Evolutionary conservation across 1,140 invertebrate genomes (phyloP).

Genomic region (Drosophila melanica): DNA sequence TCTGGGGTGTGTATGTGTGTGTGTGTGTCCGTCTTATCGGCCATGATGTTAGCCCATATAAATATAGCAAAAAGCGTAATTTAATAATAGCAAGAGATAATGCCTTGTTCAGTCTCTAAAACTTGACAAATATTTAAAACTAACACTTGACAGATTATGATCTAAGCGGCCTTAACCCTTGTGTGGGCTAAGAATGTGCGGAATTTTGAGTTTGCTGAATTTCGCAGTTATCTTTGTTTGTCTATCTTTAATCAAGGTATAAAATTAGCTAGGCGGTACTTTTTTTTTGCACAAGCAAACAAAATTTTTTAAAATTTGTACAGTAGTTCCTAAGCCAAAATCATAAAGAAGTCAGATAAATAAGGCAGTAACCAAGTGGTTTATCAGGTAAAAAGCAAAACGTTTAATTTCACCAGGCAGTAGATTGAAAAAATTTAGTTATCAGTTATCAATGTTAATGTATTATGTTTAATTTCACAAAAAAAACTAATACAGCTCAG

Average conservation of each 20-base stretch:
- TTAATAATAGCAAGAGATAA: slow-evolving; percentile 66
- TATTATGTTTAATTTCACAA: slow-evolving; percentile 16
- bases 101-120: not conserved
- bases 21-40: slow-evolving; percentile 32
- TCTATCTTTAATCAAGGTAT: not conserved
- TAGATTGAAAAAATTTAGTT: not conserved
- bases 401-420: not conserved
- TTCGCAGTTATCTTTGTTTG: not conserved
- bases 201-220: not conserved
- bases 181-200: not conserved
- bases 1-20: slow-evolving; percentile 10
- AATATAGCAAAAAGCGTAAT: slow-evolving; percentile 71
- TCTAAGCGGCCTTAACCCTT: not conserved
- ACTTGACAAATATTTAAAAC: slow-evolving; percentile 56
- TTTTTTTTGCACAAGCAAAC: not conserved
- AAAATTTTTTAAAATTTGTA: not conserved
- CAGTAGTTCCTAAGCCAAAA: no score
- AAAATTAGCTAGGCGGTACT: not conserved
- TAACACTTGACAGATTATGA: slow-evolving; percentile 34
- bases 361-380: not conserved
- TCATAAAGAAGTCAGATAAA: not conserved
- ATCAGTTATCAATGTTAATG: not conserved
- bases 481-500: slow-evolving; percentile 8
- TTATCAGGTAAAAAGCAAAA: not conserved
- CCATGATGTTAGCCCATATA: slow-evolving; percentile 66